Conservation (phyloP, 2,113 vertebrate genomes). For the Tympanuchus pallidicinctus region DNA sequence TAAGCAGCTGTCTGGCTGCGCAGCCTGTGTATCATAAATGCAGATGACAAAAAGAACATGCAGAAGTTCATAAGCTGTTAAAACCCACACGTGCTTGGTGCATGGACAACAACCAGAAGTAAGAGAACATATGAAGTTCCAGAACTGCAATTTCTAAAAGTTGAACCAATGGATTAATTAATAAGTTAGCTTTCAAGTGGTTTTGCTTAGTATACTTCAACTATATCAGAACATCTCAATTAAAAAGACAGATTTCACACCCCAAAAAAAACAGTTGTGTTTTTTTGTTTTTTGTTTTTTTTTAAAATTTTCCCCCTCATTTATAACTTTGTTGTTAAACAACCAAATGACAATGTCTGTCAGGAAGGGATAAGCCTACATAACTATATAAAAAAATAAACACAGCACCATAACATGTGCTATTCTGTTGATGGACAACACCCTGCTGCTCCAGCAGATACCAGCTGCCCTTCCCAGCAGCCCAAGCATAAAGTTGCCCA, state of each 20-base stretch:
- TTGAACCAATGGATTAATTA: neutral
- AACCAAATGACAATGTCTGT: neutral
- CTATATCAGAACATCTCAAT: neutral
- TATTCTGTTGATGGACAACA: neutral
- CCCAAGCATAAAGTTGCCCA: neutral
- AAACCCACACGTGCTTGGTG: neutral
- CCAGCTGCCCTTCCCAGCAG: neutral
- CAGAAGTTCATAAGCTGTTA: fast-evolving
- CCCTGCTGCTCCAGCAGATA: neutral
- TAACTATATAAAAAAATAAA: neutral
- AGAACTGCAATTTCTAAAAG: neutral
- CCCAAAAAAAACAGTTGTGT: neutral
- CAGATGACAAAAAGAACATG: neutral
- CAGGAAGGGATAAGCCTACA: neutral
- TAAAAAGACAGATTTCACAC: neutral
- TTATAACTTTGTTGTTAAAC: neutral
- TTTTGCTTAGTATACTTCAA: neutral
- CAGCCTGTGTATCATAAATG: neutral
- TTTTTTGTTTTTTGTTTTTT: neutral
- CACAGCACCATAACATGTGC: neutral
- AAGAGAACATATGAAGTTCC: neutral
- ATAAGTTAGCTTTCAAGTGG: neutral
- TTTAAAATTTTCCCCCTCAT: neutral
- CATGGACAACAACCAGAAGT: neutral
- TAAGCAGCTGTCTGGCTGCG: neutral